Base-by-base conservation (phyloP, 2,797 vertebrate genomes). In the Nyctalus aviator region DNA sequence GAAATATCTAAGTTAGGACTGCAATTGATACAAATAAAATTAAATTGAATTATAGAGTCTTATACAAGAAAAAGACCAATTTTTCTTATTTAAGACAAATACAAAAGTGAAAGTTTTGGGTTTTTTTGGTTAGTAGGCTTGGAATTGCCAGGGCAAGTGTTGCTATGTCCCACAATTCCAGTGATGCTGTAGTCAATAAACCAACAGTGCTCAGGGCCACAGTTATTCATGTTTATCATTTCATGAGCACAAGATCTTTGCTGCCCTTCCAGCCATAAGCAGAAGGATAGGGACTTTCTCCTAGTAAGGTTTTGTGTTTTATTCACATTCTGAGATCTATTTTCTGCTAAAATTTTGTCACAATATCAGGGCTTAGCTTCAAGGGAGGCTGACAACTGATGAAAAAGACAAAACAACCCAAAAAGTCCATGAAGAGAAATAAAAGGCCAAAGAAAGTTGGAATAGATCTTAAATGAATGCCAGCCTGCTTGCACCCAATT, bases 71-170 rank as follows among this genome's bases (percentile, higher is more conserved):
- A 32, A 35, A 21, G 8, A 23, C 25, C 32, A 44, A 21, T 27
- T 71, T 35, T 64, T 84, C 53, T 71, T 41, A 21, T 71, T 59
- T 62, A 77, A 69, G 76, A 84, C 41, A 62, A 77, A 93, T 89
- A 79, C 32, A 41, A 55, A 84, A 13, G 32, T 62, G 50, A 78
- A 18, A 88, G 41, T n/a, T n/a, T n/a, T n/a, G n/a, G n/a, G n/a
- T n/a, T 75, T 8, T 25, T n/a, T 37, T n/a, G 37, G 32, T 68
- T 68, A 20, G 76, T 41, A 88, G 17, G n/a, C 14, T 59, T 66
- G 18, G 20, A 83, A 48, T 25, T 68, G 13, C 55, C 10, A 55
- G 41, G n/a, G 7, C 48, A 18, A 44, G 23, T 25, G 27, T 41
- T 25, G 1, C 27, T 21, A n/a, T 13, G 41, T 66, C 59, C 48